These are phyloP conservation scores for Sebastes taczanowskii DNA, from an alignment of 2,797 vertebrate species.

Conservation along the genomic window DNA sequence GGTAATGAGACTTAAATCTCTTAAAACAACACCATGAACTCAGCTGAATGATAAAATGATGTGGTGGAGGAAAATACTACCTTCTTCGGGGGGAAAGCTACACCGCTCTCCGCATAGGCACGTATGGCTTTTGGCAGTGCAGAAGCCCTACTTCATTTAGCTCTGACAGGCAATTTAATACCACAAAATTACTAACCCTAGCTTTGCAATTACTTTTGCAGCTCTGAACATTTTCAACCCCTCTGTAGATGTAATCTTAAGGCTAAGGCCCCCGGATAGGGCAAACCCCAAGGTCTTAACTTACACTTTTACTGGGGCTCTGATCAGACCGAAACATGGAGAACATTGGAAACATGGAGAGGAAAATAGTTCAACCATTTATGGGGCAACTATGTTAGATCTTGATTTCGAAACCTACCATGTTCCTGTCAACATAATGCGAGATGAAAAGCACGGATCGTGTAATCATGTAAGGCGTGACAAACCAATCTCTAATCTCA, in stretches of 20 bases:
- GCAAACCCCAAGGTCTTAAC: constrained; percentile 69
- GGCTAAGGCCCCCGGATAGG: constrained; percentile 68
- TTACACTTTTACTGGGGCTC: constrained; percentile 52
- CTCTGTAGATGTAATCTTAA: constrained; percentile 78
- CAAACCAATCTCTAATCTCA: constrained; percentile 20
- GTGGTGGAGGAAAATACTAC: constrained; percentile 79
- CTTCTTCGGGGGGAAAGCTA: constrained; percentile 77
- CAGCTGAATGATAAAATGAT: constrained; percentile 83
- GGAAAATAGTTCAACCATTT: constrained; percentile 56
- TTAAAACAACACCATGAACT: constrained; percentile 85
- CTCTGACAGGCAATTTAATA: constrained; percentile 85
- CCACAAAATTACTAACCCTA: constrained; percentile 86
- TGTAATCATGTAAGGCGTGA: background rate
- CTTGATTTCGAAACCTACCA: background rate
- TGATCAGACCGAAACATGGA: constrained; percentile 57
- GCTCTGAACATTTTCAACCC: constrained; percentile 77
- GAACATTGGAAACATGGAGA: constrained; percentile 46
- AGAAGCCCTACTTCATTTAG: constrained; percentile 83
- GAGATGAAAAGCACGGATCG: constrained; percentile 7
- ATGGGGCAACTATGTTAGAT: constrained; percentile 15
- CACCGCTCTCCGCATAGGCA: constrained; percentile 72
- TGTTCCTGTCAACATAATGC: constrained; percentile 16
- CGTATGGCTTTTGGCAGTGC: constrained; percentile 81
- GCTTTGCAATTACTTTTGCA: constrained; percentile 85
- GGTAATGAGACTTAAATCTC: constrained; percentile 84